Evolutionary conservation across 92 coral and sea anemone genomes (phyloP), one percentile per base, ranked within the genome.

Genomic region (Porites rus): DNA sequence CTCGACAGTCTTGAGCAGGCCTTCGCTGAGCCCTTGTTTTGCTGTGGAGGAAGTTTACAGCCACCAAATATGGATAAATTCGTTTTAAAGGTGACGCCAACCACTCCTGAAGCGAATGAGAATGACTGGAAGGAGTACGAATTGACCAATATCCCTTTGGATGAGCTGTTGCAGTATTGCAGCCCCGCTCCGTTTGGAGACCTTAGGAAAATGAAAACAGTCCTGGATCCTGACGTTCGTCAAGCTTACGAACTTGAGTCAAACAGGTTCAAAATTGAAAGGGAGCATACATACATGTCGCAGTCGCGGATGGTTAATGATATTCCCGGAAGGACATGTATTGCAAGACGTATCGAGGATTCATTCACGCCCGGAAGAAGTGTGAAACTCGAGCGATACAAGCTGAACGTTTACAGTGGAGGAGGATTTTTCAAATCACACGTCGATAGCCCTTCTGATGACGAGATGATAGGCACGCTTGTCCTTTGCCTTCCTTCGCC

Each of bases 151-250:
- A 59, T 90, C 65, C 76, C 64, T 7, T 14, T 81, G 20, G 87
- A 90, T 13, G 86, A 86, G 77, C 74, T 90, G 46, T 52, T 90
- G 75, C 52, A 86, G 51, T 80, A 80, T 62, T 79, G 90, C 83
- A 66, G 65, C 67, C 93, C 87, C 24, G 89, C 90, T 66, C 82
- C 87, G 74, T 90, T 90, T 84, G 90, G 93, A 85, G 93, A 90
- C 87, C 31, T 90, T 24, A 86, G 75, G 28, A 90, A 74, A 67
- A 86, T 90, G 90, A 68, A 90, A 59, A 90, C 90, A 74, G 86
- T 80, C 46, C 74, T 86, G 62, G 84, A 90, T 52, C 60, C 90
- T 43, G 83, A 86, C n/a, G 90, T 90, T 90, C 93, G 90, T 59
- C 70, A 86, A 63, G 93, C 90, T 22, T 59, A 90, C 74, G 93